phyloP scores from a whole-genome alignment of 1,140 invertebrate species.

The Phenacoccus solenopsis region DNA sequence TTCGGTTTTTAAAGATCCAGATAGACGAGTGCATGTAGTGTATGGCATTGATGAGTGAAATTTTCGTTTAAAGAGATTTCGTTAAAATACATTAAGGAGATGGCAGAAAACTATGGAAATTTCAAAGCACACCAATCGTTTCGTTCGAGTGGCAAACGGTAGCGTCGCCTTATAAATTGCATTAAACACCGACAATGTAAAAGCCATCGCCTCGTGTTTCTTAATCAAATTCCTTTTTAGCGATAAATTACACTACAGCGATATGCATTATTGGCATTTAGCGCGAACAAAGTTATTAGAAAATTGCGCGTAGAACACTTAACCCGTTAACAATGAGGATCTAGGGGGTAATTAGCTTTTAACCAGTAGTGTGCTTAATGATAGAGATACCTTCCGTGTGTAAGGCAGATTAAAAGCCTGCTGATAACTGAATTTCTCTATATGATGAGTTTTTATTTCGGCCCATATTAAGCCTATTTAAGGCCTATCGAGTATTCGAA shows the following conservation, averaged over 20 bases:
- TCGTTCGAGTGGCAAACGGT: background rate
- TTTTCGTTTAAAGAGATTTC: background rate
- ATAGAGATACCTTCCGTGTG: background rate
- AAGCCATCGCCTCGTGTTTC: background rate
- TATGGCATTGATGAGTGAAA: too few species aligned
- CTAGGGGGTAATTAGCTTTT: background rate
- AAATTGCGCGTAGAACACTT: background rate
- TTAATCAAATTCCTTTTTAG: constrained; percentile 11
- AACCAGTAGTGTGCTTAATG: background rate
- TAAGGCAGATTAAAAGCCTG: background rate
- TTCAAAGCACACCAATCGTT: background rate
- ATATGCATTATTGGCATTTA: constrained; percentile 9
- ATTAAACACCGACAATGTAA: background rate
- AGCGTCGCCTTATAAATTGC: background rate
- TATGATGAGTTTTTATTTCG: background rate
- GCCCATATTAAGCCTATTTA: too few species aligned
- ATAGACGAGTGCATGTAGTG: too few species aligned
- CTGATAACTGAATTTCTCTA: background rate
- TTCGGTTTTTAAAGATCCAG: too few species aligned
- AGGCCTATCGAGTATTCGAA: too few species aligned
- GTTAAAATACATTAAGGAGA: background rate
- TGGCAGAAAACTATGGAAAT: background rate
- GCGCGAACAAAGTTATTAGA: background rate
- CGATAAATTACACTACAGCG: constrained; percentile 6
- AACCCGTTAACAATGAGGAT: background rate